phyloP scores from a whole-genome alignment of 2,113 vertebrate genomes.

The Poeciliopsis occidentalis region DNA sequence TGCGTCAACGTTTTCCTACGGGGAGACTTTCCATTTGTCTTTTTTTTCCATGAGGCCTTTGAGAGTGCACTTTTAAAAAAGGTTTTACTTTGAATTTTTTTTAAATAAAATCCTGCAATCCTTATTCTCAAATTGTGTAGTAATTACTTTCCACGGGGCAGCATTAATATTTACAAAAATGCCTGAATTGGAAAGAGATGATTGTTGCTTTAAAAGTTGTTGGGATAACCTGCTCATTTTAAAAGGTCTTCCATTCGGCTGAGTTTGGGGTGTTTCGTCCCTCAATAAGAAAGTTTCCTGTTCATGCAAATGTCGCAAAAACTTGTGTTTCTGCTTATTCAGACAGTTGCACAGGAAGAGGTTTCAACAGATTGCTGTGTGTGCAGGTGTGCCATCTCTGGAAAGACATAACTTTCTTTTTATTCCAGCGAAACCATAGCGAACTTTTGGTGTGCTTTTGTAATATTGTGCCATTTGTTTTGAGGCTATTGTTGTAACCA shows the following conservation, averaged over 20 bases:
- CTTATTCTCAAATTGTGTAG: neutral
- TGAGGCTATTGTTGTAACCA: constrained; percentile 5
- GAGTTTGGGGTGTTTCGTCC: constrained; percentile 12
- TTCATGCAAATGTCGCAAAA: constrained; percentile 11
- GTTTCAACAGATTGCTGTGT: constrained; percentile 24
- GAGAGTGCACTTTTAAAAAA: constrained; percentile 34
- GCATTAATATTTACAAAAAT: constrained; percentile 12
- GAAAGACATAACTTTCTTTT: neutral
- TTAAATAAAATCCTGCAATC: constrained; percentile 16
- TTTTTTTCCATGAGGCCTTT: constrained; percentile 68
- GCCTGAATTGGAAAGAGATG: neutral
- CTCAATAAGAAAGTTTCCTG: constrained; percentile 13
- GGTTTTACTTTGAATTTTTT: constrained; percentile 32
- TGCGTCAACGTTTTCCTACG: constrained; percentile 80
- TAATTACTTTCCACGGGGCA: constrained; percentile 8
- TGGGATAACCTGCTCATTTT: neutral
- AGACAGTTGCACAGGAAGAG: constrained; percentile 46
- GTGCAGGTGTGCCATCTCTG: constrained; percentile 23
- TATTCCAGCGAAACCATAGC: neutral
- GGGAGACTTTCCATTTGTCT: constrained; percentile 80
- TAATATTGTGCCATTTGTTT: neutral
- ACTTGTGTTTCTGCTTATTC: constrained; percentile 26
- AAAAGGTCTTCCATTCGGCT: constrained; percentile 9
- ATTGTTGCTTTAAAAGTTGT: too few species aligned
- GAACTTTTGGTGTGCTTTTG: neutral